phyloP scores from a whole-genome alignment of 2,113 vertebrate genomes.

The Periophthalmodon schlosseri region DNA sequence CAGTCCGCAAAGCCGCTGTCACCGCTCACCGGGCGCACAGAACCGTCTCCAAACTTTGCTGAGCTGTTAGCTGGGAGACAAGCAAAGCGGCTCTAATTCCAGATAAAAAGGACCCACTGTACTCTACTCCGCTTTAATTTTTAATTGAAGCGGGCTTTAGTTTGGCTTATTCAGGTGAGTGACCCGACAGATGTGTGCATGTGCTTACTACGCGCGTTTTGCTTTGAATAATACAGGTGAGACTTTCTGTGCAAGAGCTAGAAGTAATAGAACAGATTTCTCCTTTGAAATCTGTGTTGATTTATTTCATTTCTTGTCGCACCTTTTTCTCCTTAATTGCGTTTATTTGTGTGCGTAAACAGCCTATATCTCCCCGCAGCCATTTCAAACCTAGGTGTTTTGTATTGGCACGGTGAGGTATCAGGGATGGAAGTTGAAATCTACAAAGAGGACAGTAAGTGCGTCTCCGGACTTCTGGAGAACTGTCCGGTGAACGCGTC shows the following conservation, averaged over 20 bases:
- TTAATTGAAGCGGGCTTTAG: background rate
- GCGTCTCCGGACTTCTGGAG: conserved; percentile 52
- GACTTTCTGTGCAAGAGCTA: conserved; percentile 13
- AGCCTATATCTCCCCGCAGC: background rate
- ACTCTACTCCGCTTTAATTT: background rate
- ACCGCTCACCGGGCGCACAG: conserved; percentile 49
- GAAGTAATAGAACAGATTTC: background rate
- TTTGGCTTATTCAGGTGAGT: conserved; percentile 55
- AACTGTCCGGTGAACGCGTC: conserved; percentile 65
- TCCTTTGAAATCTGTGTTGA: conserved; percentile 9
- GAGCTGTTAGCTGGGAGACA: conserved; percentile 30
- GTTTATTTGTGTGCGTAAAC: background rate
- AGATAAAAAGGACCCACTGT: background rate
- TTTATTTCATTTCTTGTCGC: background rate
- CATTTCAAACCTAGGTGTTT: background rate
- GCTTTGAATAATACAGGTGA: background rate
- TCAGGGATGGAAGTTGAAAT: conserved; percentile 74
- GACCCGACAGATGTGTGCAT: conserved; percentile 4
- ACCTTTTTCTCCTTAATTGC: background rate
- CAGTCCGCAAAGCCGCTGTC: conserved; percentile 50
- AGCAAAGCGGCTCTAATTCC: conserved; percentile 5
- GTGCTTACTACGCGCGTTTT: conserved; percentile 13
- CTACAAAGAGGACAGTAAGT: conserved; percentile 68
- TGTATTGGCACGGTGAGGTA: conserved; percentile 28
- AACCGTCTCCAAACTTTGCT: conserved; percentile 60